Conservation (phyloP, 2,888 invertebrate species). For the Pristionchus fissidentatus region DNA sequence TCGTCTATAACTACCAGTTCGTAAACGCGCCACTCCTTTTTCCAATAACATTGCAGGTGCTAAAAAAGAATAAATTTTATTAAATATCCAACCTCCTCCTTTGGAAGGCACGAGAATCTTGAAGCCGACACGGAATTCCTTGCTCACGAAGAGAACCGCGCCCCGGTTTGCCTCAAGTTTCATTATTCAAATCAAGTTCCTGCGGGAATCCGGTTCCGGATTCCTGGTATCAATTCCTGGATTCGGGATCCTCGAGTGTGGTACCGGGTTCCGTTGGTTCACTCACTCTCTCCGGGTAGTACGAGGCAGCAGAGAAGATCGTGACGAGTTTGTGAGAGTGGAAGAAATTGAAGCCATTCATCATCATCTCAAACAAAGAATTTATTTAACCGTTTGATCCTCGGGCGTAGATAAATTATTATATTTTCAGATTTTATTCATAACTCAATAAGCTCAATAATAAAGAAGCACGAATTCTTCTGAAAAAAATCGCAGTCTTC, state of each 20-base stretch:
- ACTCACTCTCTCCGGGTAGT: slow-evolving; percentile 37
- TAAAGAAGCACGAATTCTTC: too few species aligned
- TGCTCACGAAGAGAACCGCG: slow-evolving; percentile 12
- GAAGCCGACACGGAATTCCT: slow-evolving; percentile 26
- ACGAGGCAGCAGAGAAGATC: slow-evolving; percentile 29
- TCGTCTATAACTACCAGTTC: neutral
- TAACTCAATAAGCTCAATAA: too few species aligned
- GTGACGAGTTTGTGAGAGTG: slow-evolving; percentile 25
- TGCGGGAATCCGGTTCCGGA: neutral
- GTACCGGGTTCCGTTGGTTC: neutral
- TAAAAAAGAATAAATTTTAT: too few species aligned
- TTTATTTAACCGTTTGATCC: too few species aligned
- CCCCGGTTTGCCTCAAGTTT: slow-evolving; percentile 19
- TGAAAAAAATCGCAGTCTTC: too few species aligned
- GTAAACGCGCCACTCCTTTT: neutral
- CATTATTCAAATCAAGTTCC: neutral
- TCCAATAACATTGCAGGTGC: too few species aligned
- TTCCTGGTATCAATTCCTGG: too few species aligned
- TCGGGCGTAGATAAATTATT: too few species aligned
- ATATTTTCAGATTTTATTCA: too few species aligned
- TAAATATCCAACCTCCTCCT: neutral
- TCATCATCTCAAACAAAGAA: slow-evolving; percentile 21
- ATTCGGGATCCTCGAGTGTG: too few species aligned
- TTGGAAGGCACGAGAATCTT: slow-evolving; percentile 43
- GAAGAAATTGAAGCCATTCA: slow-evolving; percentile 47